Conservation (phyloP, 2,888 invertebrate genomes). For the Mythimna lalbum region DNA sequence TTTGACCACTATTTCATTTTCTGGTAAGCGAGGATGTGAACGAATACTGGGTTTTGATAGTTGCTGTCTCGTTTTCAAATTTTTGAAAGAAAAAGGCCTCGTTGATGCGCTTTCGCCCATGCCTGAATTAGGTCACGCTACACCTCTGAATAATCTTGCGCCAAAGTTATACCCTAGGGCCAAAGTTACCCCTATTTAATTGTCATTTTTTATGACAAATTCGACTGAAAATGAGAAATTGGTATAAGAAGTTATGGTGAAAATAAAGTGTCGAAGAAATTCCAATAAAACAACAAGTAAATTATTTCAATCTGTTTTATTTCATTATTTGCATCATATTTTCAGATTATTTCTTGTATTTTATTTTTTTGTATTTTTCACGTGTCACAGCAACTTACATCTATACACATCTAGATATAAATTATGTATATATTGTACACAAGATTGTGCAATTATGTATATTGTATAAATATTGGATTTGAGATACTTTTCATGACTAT, state of each 20-base stretch:
- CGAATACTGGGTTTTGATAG: no score
- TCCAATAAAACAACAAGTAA: constrained; percentile 55
- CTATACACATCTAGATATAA: constrained; percentile 64
- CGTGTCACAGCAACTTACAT: constrained; percentile 80
- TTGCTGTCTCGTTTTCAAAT: no score
- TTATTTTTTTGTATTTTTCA: constrained; percentile 70
- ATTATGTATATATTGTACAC: constrained; percentile 68
- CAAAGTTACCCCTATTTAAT: no score
- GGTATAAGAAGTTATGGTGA: not conserved
- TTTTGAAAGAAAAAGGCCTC: no score
- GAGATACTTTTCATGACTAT: constrained; percentile 19
- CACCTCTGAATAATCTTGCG: no score
- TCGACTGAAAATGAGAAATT: no score
- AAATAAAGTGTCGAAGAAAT: not conserved
- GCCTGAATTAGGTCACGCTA: no score
- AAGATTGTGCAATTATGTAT: constrained; percentile 68
- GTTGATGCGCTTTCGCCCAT: no score
- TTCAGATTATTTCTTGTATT: constrained; percentile 65
- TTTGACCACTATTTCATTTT: no score
- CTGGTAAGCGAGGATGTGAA: no score
- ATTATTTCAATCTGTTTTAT: constrained; percentile 65
- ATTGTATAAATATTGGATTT: constrained; percentile 47
- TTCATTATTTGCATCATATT: constrained; percentile 73
- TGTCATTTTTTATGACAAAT: no score
- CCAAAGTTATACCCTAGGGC: no score